Conservation (phyloP, 2,797 vertebrate species). For the Picus viridis region DNA sequence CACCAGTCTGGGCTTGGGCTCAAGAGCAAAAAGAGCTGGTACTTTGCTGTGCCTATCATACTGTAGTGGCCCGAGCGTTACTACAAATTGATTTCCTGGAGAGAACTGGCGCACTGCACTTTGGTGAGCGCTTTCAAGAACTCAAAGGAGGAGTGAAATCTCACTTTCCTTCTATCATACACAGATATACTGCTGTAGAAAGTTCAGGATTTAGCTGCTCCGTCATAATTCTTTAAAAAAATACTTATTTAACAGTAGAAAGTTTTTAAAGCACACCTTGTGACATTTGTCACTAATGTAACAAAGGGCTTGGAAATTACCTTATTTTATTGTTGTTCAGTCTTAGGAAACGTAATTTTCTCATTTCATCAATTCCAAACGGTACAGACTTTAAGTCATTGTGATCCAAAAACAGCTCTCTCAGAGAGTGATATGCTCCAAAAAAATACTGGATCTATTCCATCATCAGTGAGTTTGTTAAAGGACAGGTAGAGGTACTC, state of each 20-base stretch:
- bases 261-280: background rate
- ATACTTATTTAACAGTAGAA: background rate
- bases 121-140: background rate
- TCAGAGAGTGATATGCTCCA: constrained; percentile 87
- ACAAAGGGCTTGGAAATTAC: constrained; percentile 73
- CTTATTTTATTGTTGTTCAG: constrained; percentile 94
- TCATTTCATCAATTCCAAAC: constrained; percentile 91
- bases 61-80: background rate
- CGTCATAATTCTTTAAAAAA: background rate
- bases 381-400: constrained; percentile 89
- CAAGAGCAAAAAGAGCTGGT: background rate
- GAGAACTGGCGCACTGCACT: background rate
- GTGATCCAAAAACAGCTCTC: constrained; percentile 94
- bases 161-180: background rate
- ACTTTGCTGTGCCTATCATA: background rate
- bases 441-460: constrained; percentile 92
- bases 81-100: background rate
- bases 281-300: background rate
- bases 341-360: constrained; percentile 88
- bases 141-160: background rate
- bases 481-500: constrained; percentile 96
- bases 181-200: background rate
- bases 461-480: constrained; percentile 89
- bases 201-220: background rate
- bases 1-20: background rate